Conservation (phyloP, 2,888 invertebrate genomes). For the Glyphotaelius pellucidus region DNA sequence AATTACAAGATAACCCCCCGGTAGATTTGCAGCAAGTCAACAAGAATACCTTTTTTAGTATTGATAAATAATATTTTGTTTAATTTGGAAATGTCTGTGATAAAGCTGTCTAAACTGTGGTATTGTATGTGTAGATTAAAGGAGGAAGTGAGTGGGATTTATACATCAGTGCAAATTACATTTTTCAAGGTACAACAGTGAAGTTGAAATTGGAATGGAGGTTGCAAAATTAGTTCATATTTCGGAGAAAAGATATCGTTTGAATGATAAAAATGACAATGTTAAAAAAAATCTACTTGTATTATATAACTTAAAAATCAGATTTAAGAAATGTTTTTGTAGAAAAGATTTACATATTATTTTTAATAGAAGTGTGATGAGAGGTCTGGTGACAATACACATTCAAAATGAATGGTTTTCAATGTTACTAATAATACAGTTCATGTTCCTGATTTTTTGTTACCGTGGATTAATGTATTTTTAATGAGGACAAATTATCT, state of each 20-base stretch:
- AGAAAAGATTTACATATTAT: no score
- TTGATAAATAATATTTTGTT: not conserved
- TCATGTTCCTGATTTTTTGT: not conserved
- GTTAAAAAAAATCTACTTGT: no score
- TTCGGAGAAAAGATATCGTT: no score
- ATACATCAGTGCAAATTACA: not conserved
- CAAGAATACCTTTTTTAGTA: not conserved
- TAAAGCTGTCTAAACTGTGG: not conserved
- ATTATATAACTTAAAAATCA: no score
- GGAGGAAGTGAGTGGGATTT: not conserved
- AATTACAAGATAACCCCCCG: not conserved
- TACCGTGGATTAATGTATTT: not conserved
- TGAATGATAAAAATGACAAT: no score
- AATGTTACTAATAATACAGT: not conserved
- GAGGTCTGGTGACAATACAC: conserved; percentile 2
- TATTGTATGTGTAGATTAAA: not conserved
- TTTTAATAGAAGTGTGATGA: not conserved
- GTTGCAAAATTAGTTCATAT: not conserved
- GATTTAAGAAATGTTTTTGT: no score
- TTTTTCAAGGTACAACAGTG: no score
- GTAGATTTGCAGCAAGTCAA: not conserved
- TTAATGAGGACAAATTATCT: not conserved
- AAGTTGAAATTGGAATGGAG: not conserved
- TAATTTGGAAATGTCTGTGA: not conserved
- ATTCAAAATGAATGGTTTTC: not conserved